Conservation (phyloP, 2,797 vertebrate species). For the Zenarchopterus dispar region DNA sequence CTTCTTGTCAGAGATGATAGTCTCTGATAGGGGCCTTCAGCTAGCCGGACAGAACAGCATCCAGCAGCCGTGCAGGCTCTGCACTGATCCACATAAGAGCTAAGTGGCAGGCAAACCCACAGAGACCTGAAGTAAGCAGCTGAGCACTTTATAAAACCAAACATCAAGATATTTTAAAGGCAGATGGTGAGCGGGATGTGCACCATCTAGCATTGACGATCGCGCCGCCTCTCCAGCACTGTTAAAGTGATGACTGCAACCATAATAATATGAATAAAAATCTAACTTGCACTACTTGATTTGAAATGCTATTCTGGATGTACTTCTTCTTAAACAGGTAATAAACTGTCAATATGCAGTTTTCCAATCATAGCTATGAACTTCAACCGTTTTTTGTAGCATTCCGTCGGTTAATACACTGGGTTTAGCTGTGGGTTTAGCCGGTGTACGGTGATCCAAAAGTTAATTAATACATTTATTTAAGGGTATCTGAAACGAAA, state of each 20-base stretch:
- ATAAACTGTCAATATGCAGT: too few relatives aligned
- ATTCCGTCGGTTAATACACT: too few relatives aligned
- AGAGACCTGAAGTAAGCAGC: not conserved
- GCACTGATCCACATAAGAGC: not conserved
- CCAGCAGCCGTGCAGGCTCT: not conserved
- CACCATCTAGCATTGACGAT: slow-evolving; percentile 32
- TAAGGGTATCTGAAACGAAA: rapidly evolving
- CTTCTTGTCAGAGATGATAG: not conserved
- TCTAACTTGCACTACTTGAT: too few relatives aligned
- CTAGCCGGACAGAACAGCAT: slow-evolving; percentile 29
- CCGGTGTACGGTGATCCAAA: not conserved
- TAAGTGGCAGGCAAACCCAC: slow-evolving; percentile 4
- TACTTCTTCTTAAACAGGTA: too few relatives aligned
- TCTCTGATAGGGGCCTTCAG: slow-evolving; percentile 55
- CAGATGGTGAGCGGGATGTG: slow-evolving; percentile 6
- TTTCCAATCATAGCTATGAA: too few relatives aligned
- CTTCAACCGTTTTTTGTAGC: too few relatives aligned
- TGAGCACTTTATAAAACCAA: not conserved
- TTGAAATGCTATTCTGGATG: too few relatives aligned
- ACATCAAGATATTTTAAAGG: not conserved
- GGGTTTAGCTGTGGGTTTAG: not conserved
- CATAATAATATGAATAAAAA: too few relatives aligned
- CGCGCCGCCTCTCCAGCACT: not conserved
- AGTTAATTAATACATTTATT: not conserved
- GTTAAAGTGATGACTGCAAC: not conserved